Base-by-base conservation (phyloP, 2,888 invertebrate genomes). In the Rhagonycha fulva region DNA sequence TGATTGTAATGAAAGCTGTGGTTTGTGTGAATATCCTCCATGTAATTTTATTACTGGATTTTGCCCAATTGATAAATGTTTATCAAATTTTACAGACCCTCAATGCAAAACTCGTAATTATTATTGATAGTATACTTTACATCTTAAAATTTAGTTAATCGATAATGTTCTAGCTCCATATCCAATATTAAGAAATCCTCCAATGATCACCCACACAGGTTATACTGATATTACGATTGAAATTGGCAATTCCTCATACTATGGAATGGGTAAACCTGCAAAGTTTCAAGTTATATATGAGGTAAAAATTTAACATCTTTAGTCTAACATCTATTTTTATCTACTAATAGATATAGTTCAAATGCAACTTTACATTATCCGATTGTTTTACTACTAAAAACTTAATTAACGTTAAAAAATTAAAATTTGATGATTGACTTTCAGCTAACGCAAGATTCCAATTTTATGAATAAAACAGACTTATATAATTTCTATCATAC, bases 1-100 rank as follows among this genome's bases (percentile, higher is more conserved):
- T 66, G 19, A 14, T 14, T 79, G 79, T 67, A 26, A 14, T 26
- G 68, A 78, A 63, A 62, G 7, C 2, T 79, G 79, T 24, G 75
- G 75, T 0, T 9, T n/a, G 32, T 77, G 77, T 19, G 4, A 3
- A 66, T 28, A 28, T 68, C 0, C 10, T 14, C 68, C 72, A 10
- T 77, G 77, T 23, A 0, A 75, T 70, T 14, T 3, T 12, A 11
- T 75, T 24, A 67, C 62, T 60, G 77, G 77, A 2, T 0, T 10
- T 5, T 77, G 78, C 61, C 1, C 12, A n/a, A 2, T 23, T 1
- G 0, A 12, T 12, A 0, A 4, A 11, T 72, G 76, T 32, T 1
- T 62, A 1, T 5, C 60, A 12, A 10, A 61, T 14, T 77, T 67
- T 72, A 14, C 14, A 63, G 70, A 14, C 11, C 14, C 5, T 3